These are phyloP conservation scores for Halictus ligatus DNA, from an alignment of 2,888 invertebrate species.

Conservation along the genomic window DNA sequence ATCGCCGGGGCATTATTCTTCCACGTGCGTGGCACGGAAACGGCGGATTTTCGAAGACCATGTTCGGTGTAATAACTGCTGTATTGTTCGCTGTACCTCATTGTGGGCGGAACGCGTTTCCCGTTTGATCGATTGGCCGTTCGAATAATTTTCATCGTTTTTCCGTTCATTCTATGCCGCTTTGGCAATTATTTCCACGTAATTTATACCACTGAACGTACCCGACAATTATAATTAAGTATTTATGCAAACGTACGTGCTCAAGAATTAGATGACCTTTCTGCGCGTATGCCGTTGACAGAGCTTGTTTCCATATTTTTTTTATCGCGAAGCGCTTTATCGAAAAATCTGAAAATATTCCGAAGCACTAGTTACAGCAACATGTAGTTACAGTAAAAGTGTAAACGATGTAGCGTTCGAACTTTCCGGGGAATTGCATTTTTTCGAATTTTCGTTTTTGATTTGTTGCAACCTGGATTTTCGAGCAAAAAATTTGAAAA, in stretches of 20 bases:
- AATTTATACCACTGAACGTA: neutral
- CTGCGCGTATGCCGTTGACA: neutral
- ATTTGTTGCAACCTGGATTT: neutral
- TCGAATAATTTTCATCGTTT: neutral
- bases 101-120: neutral
- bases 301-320: too few species aligned
- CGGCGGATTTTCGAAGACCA: neutral
- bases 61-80: neutral
- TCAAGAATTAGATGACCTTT: neutral
- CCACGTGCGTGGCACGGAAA: neutral
- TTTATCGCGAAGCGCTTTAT: neutral
- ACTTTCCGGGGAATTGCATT: neutral
- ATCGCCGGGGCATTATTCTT: neutral
- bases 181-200: neutral
- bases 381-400: neutral
- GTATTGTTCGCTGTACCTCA: too few species aligned
- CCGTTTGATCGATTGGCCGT: neutral
- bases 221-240: neutral
- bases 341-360: neutral
- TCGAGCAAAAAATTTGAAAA: neutral
- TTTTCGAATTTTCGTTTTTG: neutral
- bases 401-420: neutral
- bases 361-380: neutral
- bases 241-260: neutral
- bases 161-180: neutral